Evolutionary conservation across 2,888 invertebrate genomes (phyloP).

Genomic region (Sarcophaga rosellei): DNA sequence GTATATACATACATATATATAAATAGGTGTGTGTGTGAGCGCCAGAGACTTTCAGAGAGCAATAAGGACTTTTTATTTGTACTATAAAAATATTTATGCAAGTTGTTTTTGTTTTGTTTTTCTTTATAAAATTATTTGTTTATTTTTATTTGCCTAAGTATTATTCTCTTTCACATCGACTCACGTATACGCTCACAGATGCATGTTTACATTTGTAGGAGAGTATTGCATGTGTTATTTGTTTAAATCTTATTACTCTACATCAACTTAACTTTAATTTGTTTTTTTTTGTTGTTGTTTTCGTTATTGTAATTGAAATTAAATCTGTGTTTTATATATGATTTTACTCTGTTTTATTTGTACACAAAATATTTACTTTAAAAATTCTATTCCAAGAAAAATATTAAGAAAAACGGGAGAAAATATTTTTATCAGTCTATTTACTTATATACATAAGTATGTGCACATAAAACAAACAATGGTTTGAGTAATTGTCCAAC

Average conservation of each 20-base stretch:
- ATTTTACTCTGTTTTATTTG: constrained; percentile 76
- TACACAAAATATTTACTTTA: constrained; percentile 56
- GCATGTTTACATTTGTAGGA: constrained; percentile 11
- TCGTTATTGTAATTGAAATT: constrained; percentile 77
- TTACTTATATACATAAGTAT: too few relatives aligned
- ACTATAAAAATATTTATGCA: too few relatives aligned
- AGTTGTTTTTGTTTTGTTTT: constrained; percentile 17
- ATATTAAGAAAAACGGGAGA: constrained; percentile 19
- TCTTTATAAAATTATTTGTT: constrained; percentile 46
- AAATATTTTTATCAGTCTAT: neutral
- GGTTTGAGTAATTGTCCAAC: constrained; percentile 62
- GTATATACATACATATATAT: neutral
- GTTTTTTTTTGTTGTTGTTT: constrained; percentile 69
- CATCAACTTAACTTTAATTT: constrained; percentile 51
- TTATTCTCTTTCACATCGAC: neutral
- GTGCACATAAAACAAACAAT: constrained; percentile 42
- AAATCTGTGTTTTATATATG: constrained; percentile 78
- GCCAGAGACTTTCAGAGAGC: too few relatives aligned
- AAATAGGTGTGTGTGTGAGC: neutral
- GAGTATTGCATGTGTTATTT: constrained; percentile 39
- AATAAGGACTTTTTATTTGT: too few relatives aligned
- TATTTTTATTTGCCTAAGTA: constrained; percentile 47
- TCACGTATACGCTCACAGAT: constrained; percentile 13
- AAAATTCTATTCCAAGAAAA: constrained; percentile 45
- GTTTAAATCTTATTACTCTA: constrained; percentile 40